These are phyloP conservation scores for Steinernema carpocapsae DNA, from an alignment of 2,888 invertebrate species.

Conservation along the genomic window DNA sequence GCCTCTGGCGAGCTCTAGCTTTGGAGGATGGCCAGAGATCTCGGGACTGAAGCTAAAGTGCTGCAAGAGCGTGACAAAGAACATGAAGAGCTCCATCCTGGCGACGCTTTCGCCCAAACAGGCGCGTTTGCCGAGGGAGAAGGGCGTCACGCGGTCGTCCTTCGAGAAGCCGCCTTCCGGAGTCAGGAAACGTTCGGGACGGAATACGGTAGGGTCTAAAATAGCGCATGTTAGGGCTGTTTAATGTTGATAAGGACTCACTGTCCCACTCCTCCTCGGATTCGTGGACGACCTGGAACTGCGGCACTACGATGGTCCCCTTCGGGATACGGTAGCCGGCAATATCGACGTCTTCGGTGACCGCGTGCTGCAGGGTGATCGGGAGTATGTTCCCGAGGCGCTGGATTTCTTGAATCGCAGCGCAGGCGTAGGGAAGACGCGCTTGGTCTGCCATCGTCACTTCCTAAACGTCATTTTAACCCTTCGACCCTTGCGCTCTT, in stretches of 20 bases:
- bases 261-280: constrained; percentile 10
- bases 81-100: constrained; percentile 31
- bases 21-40: background rate
- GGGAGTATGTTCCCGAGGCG: constrained; percentile 16
- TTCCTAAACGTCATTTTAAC: background rate
- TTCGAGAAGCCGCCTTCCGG: constrained; percentile 6
- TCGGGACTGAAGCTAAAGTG: constrained; percentile 8
- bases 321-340: constrained; percentile 24
- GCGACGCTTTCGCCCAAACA: constrained; percentile 26
- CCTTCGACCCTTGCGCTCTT: background rate
- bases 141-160: constrained; percentile 23
- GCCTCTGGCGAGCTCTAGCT: background rate
- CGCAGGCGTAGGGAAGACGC: constrained; percentile 18
- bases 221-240: background rate
- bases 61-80: constrained; percentile 18
- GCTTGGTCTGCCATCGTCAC: constrained; percentile 19
- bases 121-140: constrained; percentile 29
- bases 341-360: constrained; percentile 4
- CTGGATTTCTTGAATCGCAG: constrained; percentile 23
- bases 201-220: constrained; percentile 6
- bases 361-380: constrained; percentile 15
- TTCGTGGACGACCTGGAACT: constrained; percentile 27
- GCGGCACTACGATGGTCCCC: constrained; percentile 16
- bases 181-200: constrained; percentile 8
- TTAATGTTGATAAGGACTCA: background rate